Base-by-base conservation (phyloP, 2,797 vertebrate genomes). In the Danio aesculapii region DNA sequence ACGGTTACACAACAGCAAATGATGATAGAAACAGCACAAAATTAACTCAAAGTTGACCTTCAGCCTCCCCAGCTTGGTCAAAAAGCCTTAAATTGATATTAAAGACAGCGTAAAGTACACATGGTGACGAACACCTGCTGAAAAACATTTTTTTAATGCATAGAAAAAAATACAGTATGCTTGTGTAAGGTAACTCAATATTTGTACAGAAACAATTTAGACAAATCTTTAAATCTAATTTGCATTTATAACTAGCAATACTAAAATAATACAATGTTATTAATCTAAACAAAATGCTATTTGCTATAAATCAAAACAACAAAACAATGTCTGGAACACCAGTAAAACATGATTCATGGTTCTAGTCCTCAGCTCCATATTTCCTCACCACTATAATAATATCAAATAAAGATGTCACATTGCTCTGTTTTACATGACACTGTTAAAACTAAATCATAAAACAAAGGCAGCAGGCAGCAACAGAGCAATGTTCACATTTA, bases 401-500 rank as follows among this genome's bases (percentile, higher is more conserved):
- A 41, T 6, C 30, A 13, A 8, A 41, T 11, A 61, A 61, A 8
- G 14, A 3, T 43, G 61, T 43, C 21, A 55, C 9, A 71, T 43
- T 71, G 50, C 10, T 41, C 53, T 6, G 41, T 69, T 71, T 17
- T 53, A 71, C 6, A 55, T 55, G 9, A 19, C 9, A 57, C 13
- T n/a, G 14, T 10, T 17, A 13, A 0, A 43, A 44, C 11, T 57
- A 72, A 72, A 72, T 19, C 39, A 57, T 44, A 19, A 19, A 19
- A 21, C 21, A 50, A 68, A 59, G 13, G 50, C 44, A 69, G 43
- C 39, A 63, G 10, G n/a, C 11, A 69, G n/a, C 11, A 47, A 49
- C 11, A 78, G 49, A 58, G 10, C 43, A 17, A 69, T 41, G 19
- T 41, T 58, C 17, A 72, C 61, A 76, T 75, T 64, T 43, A 19